phyloP scores from a whole-genome alignment of 2,113 vertebrate species.

The Stomatorhinus ivindoensis region DNA sequence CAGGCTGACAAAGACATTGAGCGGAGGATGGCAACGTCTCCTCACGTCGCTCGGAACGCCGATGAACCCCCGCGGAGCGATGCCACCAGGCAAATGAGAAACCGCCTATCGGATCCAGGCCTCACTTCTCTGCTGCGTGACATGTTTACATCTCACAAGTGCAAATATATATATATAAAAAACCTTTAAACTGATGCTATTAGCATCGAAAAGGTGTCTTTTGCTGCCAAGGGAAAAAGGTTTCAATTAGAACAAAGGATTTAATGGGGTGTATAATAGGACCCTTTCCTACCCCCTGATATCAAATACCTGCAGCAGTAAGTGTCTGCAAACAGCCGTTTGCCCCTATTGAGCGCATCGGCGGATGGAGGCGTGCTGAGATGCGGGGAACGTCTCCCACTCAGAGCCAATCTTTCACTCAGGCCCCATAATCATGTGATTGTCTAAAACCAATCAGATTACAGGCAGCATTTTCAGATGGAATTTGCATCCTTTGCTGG shows the following conservation, averaged over 20 bases:
- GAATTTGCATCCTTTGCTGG: background rate
- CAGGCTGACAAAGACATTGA: conserved; percentile 55
- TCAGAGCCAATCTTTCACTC: background rate
- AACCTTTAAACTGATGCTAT: background rate
- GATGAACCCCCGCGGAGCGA: conserved; percentile 5
- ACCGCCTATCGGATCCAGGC: conserved; percentile 16
- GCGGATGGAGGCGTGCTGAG: background rate
- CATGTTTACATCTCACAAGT: background rate
- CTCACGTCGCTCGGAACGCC: conserved; percentile 26
- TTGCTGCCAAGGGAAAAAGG: background rate
- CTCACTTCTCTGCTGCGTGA: background rate
- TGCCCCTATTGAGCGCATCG: conserved; percentile 45
- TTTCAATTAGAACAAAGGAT: conserved; percentile 18
- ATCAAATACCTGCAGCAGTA: conserved; percentile 12
- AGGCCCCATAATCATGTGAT: background rate
- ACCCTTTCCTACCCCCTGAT: conserved; percentile 29
- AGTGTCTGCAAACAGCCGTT: conserved; percentile 30
- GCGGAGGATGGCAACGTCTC: conserved; percentile 36
- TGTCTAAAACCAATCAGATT: background rate
- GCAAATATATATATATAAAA: background rate
- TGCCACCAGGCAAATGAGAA: conserved; percentile 17
- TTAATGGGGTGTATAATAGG: conserved; percentile 48
- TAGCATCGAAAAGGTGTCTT: background rate
- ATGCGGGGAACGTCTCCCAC: background rate
- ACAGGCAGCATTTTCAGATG: background rate